phyloP scores from a whole-genome alignment of 2,888 invertebrate species.

The Rhagophthalmus giganteus region DNA sequence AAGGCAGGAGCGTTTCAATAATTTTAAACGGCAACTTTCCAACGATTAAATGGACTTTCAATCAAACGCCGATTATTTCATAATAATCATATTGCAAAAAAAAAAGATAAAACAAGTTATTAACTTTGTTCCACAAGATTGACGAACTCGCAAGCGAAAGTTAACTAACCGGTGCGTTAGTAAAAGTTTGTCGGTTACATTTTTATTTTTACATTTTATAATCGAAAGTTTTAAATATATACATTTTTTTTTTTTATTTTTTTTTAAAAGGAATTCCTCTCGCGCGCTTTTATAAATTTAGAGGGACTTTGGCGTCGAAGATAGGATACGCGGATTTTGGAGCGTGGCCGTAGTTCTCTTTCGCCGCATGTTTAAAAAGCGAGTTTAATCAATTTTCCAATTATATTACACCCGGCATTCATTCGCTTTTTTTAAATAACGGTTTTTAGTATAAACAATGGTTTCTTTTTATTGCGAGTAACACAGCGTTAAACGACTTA shows the following conservation, averaged over 20 bases:
- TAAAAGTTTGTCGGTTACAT: conserved; percentile 13
- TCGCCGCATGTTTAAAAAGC: background rate
- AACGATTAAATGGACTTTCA: background rate
- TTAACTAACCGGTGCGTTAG: conserved; percentile 19
- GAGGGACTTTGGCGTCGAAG: no score
- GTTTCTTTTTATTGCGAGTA: background rate
- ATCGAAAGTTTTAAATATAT: conserved; percentile 18
- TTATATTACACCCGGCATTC: background rate
- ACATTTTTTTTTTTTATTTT: background rate
- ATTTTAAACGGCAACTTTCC: no score
- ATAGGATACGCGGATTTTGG: background rate
- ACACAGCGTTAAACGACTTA: background rate
- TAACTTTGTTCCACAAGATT: conserved; percentile 3
- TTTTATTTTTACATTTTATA: conserved; percentile 19
- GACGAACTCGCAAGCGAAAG: conserved; percentile 23
- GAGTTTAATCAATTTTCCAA: background rate
- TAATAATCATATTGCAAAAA: background rate
- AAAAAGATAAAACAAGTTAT: background rate
- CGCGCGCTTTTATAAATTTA: no score
- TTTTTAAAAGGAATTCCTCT: background rate
- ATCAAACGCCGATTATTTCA: background rate
- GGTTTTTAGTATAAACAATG: background rate
- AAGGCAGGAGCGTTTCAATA: no score
- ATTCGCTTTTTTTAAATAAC: background rate
- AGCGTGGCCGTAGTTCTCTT: background rate